Percentiles rank a stretch among this genome's conserved stretches.
Evolutionary conservation across 1,140 invertebrate species (phyloP).

Genomic region (Brachionus rotundiformis): DNA sequence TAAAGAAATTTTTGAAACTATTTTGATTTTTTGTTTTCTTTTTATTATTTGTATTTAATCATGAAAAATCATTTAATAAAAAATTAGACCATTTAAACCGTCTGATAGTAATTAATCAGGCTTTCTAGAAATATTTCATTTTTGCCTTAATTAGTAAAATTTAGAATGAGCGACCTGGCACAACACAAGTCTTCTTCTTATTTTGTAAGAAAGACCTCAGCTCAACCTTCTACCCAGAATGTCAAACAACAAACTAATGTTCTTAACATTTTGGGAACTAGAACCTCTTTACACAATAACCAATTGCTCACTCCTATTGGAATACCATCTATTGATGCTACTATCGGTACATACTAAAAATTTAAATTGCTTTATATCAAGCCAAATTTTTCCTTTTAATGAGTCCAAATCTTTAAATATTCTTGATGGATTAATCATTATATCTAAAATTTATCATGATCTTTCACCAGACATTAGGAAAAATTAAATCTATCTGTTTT

Average conservation of each 20-base stretch:
- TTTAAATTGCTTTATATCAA: background rate
- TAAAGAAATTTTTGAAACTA: slow-evolving; percentile 42
- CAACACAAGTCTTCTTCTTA: slow-evolving; percentile 38
- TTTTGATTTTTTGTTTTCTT: slow-evolving; percentile 3
- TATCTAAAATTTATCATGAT: too few species aligned
- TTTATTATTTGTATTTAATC: background rate
- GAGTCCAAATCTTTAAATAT: too few species aligned
- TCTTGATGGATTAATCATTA: too few species aligned
- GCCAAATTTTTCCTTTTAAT: background rate
- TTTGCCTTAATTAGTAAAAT: background rate
- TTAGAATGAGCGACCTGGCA: slow-evolving; percentile 15
- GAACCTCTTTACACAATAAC: slow-evolving; percentile 43
- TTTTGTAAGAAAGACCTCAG: slow-evolving; percentile 35
- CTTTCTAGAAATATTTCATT: background rate
- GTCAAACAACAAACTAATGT: background rate
- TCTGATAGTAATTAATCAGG: slow-evolving; percentile 46
- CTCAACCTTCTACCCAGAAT: background rate
- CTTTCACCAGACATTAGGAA: too few species aligned
- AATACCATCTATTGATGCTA: slow-evolving; percentile 39
- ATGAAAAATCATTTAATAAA: slow-evolving; percentile 13
- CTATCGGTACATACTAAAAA: background rate
- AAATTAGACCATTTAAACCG: background rate
- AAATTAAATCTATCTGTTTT: too few species aligned
- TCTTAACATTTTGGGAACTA: slow-evolving; percentile 37
- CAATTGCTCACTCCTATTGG: slow-evolving; percentile 43